Evolutionary conservation across 2,797 vertebrate species (phyloP).

Genomic region (Megalops cyprinoides): DNA sequence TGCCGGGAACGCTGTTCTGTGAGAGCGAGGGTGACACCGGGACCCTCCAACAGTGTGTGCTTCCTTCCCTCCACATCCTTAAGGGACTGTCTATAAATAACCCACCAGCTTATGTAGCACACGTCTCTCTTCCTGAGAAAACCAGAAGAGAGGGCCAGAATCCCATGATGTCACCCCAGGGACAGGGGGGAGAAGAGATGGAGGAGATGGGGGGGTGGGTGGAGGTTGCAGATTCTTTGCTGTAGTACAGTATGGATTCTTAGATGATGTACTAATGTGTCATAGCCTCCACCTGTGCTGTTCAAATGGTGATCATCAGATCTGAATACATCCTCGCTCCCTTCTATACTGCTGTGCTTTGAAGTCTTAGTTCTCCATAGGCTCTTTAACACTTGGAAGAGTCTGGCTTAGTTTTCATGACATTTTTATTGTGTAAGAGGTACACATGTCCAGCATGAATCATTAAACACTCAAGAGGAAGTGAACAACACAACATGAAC

Average conservation of each 20-base stretch:
- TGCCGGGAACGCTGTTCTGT: no score
- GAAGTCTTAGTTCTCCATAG: background rate
- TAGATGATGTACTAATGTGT: background rate
- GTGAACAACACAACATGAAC: constrained; percentile 77
- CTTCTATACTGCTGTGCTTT: no score
- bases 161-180: constrained; percentile 67
- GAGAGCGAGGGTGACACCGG: constrained; percentile 27
- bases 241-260: background rate
- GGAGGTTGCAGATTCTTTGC: constrained; percentile 38
- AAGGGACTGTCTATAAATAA: constrained; percentile 45
- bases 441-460: constrained; percentile 84
- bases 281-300: background rate
- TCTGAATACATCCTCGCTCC: no score
- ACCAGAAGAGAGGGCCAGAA: constrained; percentile 67
- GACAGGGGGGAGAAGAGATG: constrained; percentile 51
- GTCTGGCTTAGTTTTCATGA: constrained; percentile 49
- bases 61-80: constrained; percentile 40
- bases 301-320: background rate
- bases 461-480: constrained; percentile 81
- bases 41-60: constrained; percentile 28
- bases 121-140: constrained; percentile 65
- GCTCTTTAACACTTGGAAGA: background rate
- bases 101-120: constrained; percentile 38
- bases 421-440: constrained; percentile 72
- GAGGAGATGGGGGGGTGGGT: constrained; percentile 35